Conservation (phyloP, 2,888 invertebrate genomes). For the Drosophila affinis region DNA sequence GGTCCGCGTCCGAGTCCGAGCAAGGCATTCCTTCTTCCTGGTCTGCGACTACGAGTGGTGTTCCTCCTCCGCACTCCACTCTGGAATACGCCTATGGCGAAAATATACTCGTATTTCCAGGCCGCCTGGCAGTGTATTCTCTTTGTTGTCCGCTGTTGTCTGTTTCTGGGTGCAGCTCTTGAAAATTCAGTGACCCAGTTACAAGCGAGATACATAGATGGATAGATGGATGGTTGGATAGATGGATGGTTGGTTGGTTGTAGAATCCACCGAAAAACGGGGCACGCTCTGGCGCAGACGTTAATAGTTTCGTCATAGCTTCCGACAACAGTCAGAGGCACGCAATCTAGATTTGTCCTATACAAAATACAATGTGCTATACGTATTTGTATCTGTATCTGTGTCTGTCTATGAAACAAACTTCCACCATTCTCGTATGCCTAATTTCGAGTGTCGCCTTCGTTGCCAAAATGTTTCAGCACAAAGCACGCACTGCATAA, state of each 20-base stretch:
- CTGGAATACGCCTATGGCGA: constrained; percentile 60
- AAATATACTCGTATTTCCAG: constrained; percentile 45
- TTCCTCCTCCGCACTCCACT: constrained; percentile 47
- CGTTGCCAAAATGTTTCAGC: constrained; percentile 37
- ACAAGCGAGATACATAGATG: constrained; percentile 34
- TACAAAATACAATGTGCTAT: neutral
- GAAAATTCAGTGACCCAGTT: constrained; percentile 75
- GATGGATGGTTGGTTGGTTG: neutral
- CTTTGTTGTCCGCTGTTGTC: constrained; percentile 29
- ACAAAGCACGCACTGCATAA: constrained; percentile 66
- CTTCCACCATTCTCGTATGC: constrained; percentile 10
- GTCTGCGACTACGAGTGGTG: constrained; percentile 1
- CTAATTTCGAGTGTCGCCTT: constrained; percentile 24
- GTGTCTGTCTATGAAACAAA: constrained; percentile 39
- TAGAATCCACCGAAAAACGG: constrained; percentile 32
- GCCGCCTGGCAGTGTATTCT: constrained; percentile 9
- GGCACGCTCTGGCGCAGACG: constrained; percentile 68
- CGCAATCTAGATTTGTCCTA: constrained; percentile 60
- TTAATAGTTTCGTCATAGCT: constrained; percentile 69
- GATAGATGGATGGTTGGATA: neutral
- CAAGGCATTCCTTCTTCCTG: constrained; percentile 26
- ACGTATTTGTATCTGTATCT: neutral
- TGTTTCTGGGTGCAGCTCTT: constrained; percentile 72
- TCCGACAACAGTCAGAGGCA: constrained; percentile 12
- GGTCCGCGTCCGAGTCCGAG: constrained; percentile 7